These are phyloP conservation scores for Augochlora pura DNA, from an alignment of 1,140 invertebrate species.

Conservation along the genomic window DNA sequence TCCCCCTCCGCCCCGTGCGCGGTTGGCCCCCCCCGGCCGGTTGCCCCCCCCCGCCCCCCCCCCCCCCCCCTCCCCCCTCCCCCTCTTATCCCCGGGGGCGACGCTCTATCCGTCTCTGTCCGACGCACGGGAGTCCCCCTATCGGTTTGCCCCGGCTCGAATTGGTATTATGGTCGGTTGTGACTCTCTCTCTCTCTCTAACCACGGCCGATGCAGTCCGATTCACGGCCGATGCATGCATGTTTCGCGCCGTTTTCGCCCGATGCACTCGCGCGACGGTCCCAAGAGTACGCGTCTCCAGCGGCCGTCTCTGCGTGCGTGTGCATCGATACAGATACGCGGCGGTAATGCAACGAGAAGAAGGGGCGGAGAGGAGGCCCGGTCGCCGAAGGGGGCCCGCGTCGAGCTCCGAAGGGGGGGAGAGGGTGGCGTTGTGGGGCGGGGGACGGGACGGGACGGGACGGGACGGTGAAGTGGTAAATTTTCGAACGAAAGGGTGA, in stretches of 20 bases:
- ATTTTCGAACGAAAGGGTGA: conserved; percentile 40
- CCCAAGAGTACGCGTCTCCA: conserved; percentile 15
- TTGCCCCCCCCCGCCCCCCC: no score
- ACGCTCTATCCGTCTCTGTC: no score
- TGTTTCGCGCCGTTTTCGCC: conserved; percentile 27
- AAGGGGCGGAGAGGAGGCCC: background rate
- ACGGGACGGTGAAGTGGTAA: conserved; percentile 31
- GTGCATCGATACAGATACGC: conserved; percentile 25
- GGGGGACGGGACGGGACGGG: background rate
- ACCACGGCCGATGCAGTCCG: conserved; percentile 31
- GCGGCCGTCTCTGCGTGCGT: background rate
- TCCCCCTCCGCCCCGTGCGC: background rate
- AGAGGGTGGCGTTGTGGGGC: no score
- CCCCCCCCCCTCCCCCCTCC: no score
- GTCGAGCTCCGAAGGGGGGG: no score
- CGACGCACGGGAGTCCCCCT: background rate
- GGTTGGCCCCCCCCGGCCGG: no score
- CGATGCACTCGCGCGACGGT: conserved; percentile 20
- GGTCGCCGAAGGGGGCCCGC: no score
- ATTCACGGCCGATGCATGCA: conserved; percentile 18
- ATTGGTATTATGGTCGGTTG: conserved; percentile 59
- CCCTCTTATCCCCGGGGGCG: background rate
- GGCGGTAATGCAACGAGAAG: conserved; percentile 43
- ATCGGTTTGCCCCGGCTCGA: conserved; percentile 27
- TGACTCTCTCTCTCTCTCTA: conserved; percentile 46